Percentiles rank a stretch among this genome's conserved stretches.
These are phyloP conservation scores for Platyscapa corneri DNA, from an alignment of 1,140 invertebrate species.

Conservation along the genomic window DNA sequence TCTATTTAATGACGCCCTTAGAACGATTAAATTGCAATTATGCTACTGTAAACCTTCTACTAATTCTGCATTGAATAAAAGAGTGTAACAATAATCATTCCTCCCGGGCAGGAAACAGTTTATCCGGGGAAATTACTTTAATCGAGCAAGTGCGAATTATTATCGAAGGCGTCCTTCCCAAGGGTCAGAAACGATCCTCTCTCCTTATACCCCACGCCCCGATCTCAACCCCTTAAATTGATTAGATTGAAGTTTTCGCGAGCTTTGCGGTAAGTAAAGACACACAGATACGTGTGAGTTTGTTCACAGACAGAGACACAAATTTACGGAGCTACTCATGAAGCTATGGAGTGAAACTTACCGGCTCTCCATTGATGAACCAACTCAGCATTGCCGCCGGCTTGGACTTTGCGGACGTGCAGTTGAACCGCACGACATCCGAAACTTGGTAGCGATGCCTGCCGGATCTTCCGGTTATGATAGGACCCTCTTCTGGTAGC, in stretches of 20 bases:
- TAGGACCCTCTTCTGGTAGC: slow-evolving; percentile 80
- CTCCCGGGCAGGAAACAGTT: too few relatives aligned
- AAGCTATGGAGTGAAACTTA: slow-evolving; percentile 63
- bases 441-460: slow-evolving; percentile 80
- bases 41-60: not conserved
- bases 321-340: too few relatives aligned
- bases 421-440: slow-evolving; percentile 81
- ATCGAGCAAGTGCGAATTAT: slow-evolving; percentile 40
- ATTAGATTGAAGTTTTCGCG: slow-evolving; percentile 33
- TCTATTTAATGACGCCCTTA: not conserved
- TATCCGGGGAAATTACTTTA: slow-evolving; percentile 2
- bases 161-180: slow-evolving; percentile 14
- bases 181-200: not conserved
- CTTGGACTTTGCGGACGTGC: slow-evolving; percentile 80
- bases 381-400: slow-evolving; percentile 82
- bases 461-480: slow-evolving; percentile 77
- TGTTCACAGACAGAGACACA: not conserved
- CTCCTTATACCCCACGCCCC: not conserved
- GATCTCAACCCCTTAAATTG: slow-evolving; percentile 1
- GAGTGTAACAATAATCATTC: not conserved
- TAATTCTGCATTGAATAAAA: not conserved
- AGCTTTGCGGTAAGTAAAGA: not conserved
- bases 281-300: not conserved
- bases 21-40: slow-evolving; percentile 17
- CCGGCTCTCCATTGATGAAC: slow-evolving; percentile 84